A percentile compares a stretch with the other conserved stretches of the same genome.
Evolutionary conservation across 2,113 vertebrate genomes (phyloP).

Genomic region (Oryzias woworae): DNA sequence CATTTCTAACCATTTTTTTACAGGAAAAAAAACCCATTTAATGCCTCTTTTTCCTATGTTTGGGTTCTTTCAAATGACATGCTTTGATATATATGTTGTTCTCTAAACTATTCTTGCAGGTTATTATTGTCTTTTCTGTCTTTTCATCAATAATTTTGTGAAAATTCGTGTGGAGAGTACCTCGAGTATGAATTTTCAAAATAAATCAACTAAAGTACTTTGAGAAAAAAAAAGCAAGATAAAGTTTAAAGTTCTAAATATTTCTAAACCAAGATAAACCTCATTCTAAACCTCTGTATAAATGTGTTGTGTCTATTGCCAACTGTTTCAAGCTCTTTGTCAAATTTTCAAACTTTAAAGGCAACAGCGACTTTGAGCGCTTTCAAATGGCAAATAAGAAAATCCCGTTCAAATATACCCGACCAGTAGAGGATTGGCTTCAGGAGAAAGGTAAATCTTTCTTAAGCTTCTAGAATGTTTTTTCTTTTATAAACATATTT

Average conservation of each 20-base stretch:
- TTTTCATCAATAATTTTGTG: conserved; percentile 19
- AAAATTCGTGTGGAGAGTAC: conserved; percentile 50
- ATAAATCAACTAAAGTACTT: conserved; percentile 56
- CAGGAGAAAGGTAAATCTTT: conserved; percentile 99
- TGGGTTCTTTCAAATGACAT: conserved; percentile 24
- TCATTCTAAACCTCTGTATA: conserved; percentile 76
- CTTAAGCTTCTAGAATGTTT: conserved; percentile 82
- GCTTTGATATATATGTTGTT: conserved; percentile 31
- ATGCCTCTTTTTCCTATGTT: conserved; percentile 30
- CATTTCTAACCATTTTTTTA: conserved; percentile 41
- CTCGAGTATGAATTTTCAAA: conserved; percentile 46
- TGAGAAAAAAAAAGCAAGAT: conserved; percentile 41
- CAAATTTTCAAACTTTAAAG: conserved; percentile 99
- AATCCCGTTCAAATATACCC: conserved; percentile 99
- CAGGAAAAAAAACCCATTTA: conserved; percentile 10
- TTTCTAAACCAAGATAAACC: conserved; percentile 76
- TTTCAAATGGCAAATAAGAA: conserved; percentile 99
- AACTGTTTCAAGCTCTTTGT: conserved; percentile 95
- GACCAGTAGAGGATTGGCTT: conserved; percentile 98
- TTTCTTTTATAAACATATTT: conserved; percentile 24
- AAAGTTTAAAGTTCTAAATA: conserved; percentile 70
- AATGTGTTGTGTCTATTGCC: conserved; percentile 79
- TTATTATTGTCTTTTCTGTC: conserved; percentile 15
- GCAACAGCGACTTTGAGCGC: conserved; percentile 99
- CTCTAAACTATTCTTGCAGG: conserved; percentile 42